Evolutionary conservation across 2,888 invertebrate genomes (phyloP), one percentile per base, ranked within the genome.

Genomic region (Drosophila falleni): DNA sequence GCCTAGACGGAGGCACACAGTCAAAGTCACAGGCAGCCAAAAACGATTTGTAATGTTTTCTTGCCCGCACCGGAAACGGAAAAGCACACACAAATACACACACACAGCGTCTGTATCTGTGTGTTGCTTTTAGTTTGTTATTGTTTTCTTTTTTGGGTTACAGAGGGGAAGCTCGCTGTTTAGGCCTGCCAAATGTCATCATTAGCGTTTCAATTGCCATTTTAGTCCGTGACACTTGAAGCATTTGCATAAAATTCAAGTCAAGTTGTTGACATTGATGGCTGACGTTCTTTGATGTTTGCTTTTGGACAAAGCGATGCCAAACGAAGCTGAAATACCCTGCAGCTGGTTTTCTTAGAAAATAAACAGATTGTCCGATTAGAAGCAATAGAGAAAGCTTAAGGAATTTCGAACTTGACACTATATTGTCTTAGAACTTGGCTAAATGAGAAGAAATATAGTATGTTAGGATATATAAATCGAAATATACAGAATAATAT

Each of bases 31-130:
- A 46, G 71, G 53, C 78, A 79, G 71, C 80, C 80, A 71, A 80
- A 81, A 89, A 85, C 90, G 85, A 89, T 89, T 89, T 89, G 90
- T 89, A 87, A 89, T 85, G 87, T 85, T 87, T 84, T 83, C 82
- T 73, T 75, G 71, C 74, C 71, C 72, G 55, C 69, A 69, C 80
- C 89, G 89, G 89, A 89, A 88, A 82, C 84, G 89, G 87, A 89
- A 87, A 86, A 70, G 81, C 82, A 64, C 74, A 80, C 81, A 61
- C 68, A 73, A 35, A 65, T 23, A 65, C 42, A 54, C 44, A 54
- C 54, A 67, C 44, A 54, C 54, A 67, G 46, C 37, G 23, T 15
- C 44, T 55, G 44, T 70, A 56, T 71, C 46, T 72, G 67, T 69
- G 66, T 74, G 74, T 68, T 67, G 71, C 80, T 84, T 78, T 88